These are phyloP conservation scores for Cantharis rufa DNA, from an alignment of 2,888 invertebrate genomes.

Conservation along the genomic window DNA sequence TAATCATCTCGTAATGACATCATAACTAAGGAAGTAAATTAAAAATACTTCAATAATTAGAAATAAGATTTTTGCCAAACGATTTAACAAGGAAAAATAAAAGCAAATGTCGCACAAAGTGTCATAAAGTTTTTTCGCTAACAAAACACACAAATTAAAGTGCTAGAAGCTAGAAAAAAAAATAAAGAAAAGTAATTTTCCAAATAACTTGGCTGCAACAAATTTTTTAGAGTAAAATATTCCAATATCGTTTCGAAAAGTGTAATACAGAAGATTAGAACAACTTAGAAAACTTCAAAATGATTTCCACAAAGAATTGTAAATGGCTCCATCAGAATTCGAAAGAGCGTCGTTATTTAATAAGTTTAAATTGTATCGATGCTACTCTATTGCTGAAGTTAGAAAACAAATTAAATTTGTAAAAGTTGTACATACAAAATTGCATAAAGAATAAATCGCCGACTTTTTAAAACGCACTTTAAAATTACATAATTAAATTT, in stretches of 20 bases:
- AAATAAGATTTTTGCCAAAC: neutral
- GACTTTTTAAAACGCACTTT: neutral
- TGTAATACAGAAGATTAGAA: neutral
- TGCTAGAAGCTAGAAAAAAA: neutral
- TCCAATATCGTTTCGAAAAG: neutral
- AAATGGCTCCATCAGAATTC: neutral
- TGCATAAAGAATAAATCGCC: neutral
- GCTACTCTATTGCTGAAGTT: neutral
- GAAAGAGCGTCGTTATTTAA: neutral
- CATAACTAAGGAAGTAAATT: neutral
- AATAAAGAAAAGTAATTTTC: neutral
- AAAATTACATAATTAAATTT: neutral
- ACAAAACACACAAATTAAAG: neutral
- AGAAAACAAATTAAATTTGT: neutral
- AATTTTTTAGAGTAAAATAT: neutral
- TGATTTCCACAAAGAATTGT: neutral
- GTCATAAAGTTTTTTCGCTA: neutral
- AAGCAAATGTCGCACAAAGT: neutral
- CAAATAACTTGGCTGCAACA: neutral
- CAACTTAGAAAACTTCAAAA: neutral
- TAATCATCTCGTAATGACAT: neutral
- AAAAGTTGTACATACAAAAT: neutral
- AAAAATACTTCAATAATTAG: neutral
- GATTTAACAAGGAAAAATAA: neutral
- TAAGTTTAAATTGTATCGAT: neutral